Evolutionary conservation across 1,140 invertebrate genomes (phyloP).

Genomic region (Pachypeltis micranthus): DNA sequence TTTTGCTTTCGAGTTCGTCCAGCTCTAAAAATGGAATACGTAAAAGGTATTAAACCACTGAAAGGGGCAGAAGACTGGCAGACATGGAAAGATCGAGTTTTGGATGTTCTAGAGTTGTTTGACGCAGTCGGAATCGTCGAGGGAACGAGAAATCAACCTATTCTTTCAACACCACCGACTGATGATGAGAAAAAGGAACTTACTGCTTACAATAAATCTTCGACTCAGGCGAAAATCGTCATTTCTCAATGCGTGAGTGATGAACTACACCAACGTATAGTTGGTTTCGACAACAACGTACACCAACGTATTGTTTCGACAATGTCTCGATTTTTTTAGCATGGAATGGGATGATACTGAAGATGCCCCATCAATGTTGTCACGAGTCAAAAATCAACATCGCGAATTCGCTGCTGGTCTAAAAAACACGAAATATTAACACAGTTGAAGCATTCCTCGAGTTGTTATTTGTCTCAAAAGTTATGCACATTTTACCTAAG

Average conservation of each 20-base stretch:
- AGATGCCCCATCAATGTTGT: slow-evolving; percentile 11
- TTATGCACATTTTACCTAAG: slow-evolving; percentile 1
- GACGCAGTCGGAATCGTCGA: too few relatives aligned
- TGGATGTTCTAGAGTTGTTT: too few relatives aligned
- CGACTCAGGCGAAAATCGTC: too few relatives aligned
- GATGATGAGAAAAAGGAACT: neutral
- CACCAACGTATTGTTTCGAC: slow-evolving; percentile 14
- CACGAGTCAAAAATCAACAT: too few relatives aligned
- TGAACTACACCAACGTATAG: neutral
- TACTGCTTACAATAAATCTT: neutral
- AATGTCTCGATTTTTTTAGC: slow-evolving; percentile 16
- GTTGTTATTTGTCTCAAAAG: slow-evolving; percentile 17
- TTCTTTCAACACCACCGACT: neutral
- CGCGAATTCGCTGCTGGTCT: too few relatives aligned
- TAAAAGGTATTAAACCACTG: too few relatives aligned
- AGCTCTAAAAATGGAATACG: too few relatives aligned
- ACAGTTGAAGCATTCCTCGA: slow-evolving; percentile 15
- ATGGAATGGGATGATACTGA: slow-evolving; percentile 19
- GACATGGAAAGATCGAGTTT: neutral
- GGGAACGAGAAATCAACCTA: too few relatives aligned
- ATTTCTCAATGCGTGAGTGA: too few relatives aligned
- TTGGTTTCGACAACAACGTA: neutral
- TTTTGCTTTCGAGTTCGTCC: too few relatives aligned
- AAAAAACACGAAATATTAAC: slow-evolving; percentile 16
- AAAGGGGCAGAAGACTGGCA: too few relatives aligned